Conservation (phyloP, 2,797 vertebrate species). For the Brachyrhaphis roseni region DNA sequence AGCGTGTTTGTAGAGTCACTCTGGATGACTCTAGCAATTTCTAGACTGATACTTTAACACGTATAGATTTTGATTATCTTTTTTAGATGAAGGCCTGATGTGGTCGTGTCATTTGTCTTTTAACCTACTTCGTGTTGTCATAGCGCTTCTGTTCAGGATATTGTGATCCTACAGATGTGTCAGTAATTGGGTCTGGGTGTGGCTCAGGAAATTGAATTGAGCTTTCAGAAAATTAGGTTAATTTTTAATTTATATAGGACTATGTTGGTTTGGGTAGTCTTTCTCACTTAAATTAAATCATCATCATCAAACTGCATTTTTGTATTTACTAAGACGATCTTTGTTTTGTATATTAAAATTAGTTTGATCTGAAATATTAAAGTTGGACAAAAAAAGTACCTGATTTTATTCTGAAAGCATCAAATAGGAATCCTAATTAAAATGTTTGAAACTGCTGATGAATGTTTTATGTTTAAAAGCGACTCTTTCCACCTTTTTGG, state of each 20-base stretch:
- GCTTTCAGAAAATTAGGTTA: neutral
- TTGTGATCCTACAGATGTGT: neutral
- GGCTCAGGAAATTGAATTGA: neutral
- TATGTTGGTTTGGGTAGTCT: neutral
- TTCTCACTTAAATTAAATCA: neutral
- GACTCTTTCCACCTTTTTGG: conserved; percentile 20
- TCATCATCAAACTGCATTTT: neutral
- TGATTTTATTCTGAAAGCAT: conserved; percentile 45
- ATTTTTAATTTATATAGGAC: neutral
- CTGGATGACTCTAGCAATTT: no score
- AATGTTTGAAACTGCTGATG: conserved; percentile 55
- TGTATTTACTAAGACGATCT: neutral
- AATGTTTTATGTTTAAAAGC: conserved; percentile 36
- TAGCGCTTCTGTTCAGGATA: neutral
- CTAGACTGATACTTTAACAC: neutral
- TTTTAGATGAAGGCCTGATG: neutral
- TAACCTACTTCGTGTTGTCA: neutral
- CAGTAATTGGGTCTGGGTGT: neutral
- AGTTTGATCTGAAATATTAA: neutral
- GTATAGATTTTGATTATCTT: neutral
- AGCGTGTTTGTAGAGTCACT: neutral
- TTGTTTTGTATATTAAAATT: neutral
- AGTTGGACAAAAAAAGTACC: neutral
- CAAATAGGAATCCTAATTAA: conserved; percentile 58
- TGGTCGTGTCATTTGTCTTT: neutral